Evolutionary conservation across 2,888 invertebrate species (phyloP), one percentile per base, ranked within the genome.

Genomic region (Ochlodes sylvanus): DNA sequence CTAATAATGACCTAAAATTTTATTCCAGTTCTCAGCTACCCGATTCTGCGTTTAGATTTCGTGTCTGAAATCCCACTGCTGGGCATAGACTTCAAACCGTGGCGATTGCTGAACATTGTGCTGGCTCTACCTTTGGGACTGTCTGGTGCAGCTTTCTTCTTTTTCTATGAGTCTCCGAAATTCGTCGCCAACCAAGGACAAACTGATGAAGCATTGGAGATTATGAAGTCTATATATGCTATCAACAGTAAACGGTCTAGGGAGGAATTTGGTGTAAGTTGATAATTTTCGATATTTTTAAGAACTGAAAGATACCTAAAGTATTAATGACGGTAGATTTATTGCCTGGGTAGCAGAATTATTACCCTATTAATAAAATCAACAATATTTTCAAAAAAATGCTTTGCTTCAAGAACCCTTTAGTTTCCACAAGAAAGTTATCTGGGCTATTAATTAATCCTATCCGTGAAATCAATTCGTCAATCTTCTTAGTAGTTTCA

Each of bases 81-180:
- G 12, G 94, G 93, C 17, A 84, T 96, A 57, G 84, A 85, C 7
- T 95, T 95, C 77, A 94, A 94, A 69, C 96, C 97, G 0, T 98
- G 98, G 98, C 93, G 97, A 56, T 79, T 97, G 14, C 95, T 97
- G 62, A 86, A 97, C 27, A 91, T 96, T 0, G 80, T 88, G 0
- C 76, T 90, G 47, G 87, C 91, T 0, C 47, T 92, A 14, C 92
- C 92, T 0, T 80, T 85, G 9, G 92, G 90, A 0, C 52, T 95
- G 0, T 94, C 96, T 61, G 95, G 95, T 0, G 15, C 95, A 0
- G 93, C 95, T 7, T 88, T 96, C 14, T 87, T 92, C 52, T 92
- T 92, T 71, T 93, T 96, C 77, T 96, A 97, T 0, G 97, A 98
- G 82, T 97, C 96, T 65, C 97, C 98, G 0, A 97, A 97, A 82